A percentile compares a stretch with the other conserved stretches of the same genome.
These are phyloP conservation scores for Melanotaenia pygmaea DNA, from an alignment of 2,797 vertebrate species.

Conservation along the genomic window DNA sequence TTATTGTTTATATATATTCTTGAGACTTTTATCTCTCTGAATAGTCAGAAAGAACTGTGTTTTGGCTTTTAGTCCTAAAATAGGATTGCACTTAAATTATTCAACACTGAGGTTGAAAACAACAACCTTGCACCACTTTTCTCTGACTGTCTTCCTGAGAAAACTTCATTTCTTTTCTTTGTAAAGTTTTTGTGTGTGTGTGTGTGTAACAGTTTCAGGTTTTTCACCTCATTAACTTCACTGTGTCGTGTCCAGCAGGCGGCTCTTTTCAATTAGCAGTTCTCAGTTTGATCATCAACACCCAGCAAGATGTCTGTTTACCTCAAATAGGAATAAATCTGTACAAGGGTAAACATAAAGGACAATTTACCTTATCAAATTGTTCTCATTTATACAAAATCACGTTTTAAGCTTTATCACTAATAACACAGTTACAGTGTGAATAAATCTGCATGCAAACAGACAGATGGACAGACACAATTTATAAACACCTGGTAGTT, in stretches of 20 bases:
- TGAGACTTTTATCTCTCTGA: slow-evolving; percentile 10
- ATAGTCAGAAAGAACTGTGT: slow-evolving; percentile 25
- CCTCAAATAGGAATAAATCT: slow-evolving; percentile 24
- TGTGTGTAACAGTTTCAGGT: slow-evolving; percentile 24
- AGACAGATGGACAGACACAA: neutral
- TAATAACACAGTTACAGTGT: neutral
- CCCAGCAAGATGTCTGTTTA: slow-evolving; percentile 37
- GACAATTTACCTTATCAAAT: neutral
- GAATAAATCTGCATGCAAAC: neutral
- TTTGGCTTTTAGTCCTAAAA: slow-evolving; percentile 28
- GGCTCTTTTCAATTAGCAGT: slow-evolving; percentile 70
- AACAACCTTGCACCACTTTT: slow-evolving; percentile 30
- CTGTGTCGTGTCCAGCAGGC: slow-evolving; percentile 28
- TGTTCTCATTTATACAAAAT: slow-evolving; percentile 4
- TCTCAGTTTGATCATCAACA: slow-evolving; percentile 48
- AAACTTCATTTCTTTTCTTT: slow-evolving; percentile 12
- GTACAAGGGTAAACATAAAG: slow-evolving; percentile 2
- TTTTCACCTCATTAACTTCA: slow-evolving; percentile 26
- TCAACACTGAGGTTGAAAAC: slow-evolving; percentile 36
- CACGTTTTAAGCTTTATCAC: neutral
- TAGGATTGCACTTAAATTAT: slow-evolving; percentile 47
- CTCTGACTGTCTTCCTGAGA: slow-evolving; percentile 3
- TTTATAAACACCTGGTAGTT: neutral
- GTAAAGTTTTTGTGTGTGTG: slow-evolving; percentile 22
- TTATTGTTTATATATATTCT: slow-evolving; percentile 7